phyloP scores from a whole-genome alignment of 2,113 vertebrate genomes.

The Hystrix cristata region DNA sequence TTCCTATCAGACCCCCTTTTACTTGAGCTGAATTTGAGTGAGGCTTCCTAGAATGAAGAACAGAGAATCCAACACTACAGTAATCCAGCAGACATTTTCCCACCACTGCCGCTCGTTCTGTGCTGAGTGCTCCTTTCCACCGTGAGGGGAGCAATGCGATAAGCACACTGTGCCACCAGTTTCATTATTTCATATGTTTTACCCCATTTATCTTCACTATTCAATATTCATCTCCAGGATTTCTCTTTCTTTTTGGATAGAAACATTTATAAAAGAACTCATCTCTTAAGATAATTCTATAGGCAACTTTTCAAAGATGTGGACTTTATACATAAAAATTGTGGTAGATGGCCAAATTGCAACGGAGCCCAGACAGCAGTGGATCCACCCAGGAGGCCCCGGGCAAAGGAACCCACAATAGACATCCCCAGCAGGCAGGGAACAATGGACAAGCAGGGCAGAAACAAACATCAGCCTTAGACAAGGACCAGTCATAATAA shows the following conservation, averaged over 20 bases:
- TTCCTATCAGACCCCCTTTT: not conserved
- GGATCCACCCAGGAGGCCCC: not conserved
- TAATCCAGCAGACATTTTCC: not conserved
- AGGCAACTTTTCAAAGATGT: constrained; percentile 45
- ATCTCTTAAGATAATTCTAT: constrained; percentile 37
- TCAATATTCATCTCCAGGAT: not conserved
- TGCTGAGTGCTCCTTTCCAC: not conserved
- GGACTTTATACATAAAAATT: not conserved
- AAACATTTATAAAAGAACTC: constrained; percentile 7
- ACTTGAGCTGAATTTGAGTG: not conserved
- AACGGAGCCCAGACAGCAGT: not conserved
- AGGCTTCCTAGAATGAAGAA: constrained; percentile 5
- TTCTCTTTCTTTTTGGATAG: constrained; percentile 42
- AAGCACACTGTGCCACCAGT: not conserved
- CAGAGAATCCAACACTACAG: constrained; percentile 6
- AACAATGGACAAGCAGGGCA: not conserved
- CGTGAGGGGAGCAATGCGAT: not conserved
- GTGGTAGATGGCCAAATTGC: not conserved
- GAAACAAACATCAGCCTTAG: constrained; percentile 14
- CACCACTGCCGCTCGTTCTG: not conserved
- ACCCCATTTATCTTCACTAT: not conserved
- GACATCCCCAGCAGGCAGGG: not conserved
- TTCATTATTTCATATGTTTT: constrained; percentile 27
- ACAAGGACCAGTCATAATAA: not conserved
- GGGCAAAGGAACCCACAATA: not conserved